These are phyloP conservation scores for Eidolon helvum DNA, from an alignment of 2,113 vertebrate species.

Conservation along the genomic window DNA sequence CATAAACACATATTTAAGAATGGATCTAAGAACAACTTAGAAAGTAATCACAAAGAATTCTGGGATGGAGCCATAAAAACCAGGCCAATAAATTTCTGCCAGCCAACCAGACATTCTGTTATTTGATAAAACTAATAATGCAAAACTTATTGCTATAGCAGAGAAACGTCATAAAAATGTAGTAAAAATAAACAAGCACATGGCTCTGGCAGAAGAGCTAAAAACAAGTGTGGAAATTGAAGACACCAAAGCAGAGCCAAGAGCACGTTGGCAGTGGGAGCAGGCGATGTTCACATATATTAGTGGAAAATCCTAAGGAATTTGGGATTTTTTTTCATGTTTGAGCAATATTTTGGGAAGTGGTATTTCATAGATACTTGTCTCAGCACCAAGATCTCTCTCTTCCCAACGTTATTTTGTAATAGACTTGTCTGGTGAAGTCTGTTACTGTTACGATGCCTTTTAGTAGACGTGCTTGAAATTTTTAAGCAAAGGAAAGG, in stretches of 20 bases:
- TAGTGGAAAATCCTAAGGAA: conserved; percentile 69
- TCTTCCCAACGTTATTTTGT: conserved; percentile 60
- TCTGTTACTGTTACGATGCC: conserved; percentile 46
- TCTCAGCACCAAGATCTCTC: conserved; percentile 56
- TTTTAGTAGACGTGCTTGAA: conserved; percentile 45
- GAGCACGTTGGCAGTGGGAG: conserved; percentile 65
- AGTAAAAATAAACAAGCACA: conserved; percentile 78
- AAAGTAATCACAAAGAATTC: conserved; percentile 61
- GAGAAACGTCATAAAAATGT: conserved; percentile 76
- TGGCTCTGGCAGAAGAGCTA: conserved; percentile 66
- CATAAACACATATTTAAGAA: conserved; percentile 48
- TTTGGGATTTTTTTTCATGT: conserved; percentile 63
- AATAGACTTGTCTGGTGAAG: conserved; percentile 50
- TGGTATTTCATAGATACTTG: conserved; percentile 68
- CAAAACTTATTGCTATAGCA: conserved; percentile 74
- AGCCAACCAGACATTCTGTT: conserved; percentile 74
- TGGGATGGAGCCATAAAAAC: conserved; percentile 55
- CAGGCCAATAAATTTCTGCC: conserved; percentile 54
- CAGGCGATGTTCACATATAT: conserved; percentile 66
- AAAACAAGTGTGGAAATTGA: conserved; percentile 73
- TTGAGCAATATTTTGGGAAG: conserved; percentile 76
- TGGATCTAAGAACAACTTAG: conserved; percentile 50
- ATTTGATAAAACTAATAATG: conserved; percentile 79
- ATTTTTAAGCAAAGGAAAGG: background rate
- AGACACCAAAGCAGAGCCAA: conserved; percentile 69